Conservation (phyloP, 2,888 invertebrate genomes). For the Aethes cnicana region DNA sequence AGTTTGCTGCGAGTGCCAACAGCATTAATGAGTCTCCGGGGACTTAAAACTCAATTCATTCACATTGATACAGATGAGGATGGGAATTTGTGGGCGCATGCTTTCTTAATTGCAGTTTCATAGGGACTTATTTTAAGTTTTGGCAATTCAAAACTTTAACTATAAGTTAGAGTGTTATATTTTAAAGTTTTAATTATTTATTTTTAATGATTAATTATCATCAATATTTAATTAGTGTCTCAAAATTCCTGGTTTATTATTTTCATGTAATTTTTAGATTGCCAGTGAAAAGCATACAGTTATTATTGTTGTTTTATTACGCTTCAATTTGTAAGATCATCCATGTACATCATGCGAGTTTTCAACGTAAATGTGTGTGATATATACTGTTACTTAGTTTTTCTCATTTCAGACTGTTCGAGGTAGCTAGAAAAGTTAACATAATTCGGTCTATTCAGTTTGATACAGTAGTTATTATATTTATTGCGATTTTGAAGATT, state of each 20-base stretch:
- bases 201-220: slow-evolving; percentile 49
- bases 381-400: slow-evolving; percentile 58
- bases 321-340: slow-evolving; percentile 44
- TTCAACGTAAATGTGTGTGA: slow-evolving; percentile 74
- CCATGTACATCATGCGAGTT: slow-evolving; percentile 50
- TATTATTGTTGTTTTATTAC: slow-evolving; percentile 41
- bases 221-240: slow-evolving; percentile 62
- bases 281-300: slow-evolving; percentile 51
- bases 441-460: slow-evolving; percentile 60
- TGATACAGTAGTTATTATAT: slow-evolving; percentile 65
- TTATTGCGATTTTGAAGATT: slow-evolving; percentile 65
- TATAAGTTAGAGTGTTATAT: slow-evolving; percentile 79
- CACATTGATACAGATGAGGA: slow-evolving; percentile 38
- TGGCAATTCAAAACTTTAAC: slow-evolving; percentile 80
- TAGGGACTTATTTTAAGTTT: slow-evolving; percentile 81
- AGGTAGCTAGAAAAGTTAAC: slow-evolving; percentile 70
- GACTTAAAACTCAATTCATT: slow-evolving; percentile 46
- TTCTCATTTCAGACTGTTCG: slow-evolving; percentile 64
- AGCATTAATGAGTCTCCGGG: slow-evolving; percentile 65
- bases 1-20: slow-evolving; percentile 70
- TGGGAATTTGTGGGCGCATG: slow-evolving; percentile 46
- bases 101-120: slow-evolving; percentile 60
- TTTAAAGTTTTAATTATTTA: slow-evolving; percentile 71
- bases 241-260: slow-evolving; percentile 56
- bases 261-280: slow-evolving; percentile 55